These are phyloP conservation scores for Harpegnathos saltator DNA, from an alignment of 1,140 invertebrate species.

Conservation along the genomic window DNA sequence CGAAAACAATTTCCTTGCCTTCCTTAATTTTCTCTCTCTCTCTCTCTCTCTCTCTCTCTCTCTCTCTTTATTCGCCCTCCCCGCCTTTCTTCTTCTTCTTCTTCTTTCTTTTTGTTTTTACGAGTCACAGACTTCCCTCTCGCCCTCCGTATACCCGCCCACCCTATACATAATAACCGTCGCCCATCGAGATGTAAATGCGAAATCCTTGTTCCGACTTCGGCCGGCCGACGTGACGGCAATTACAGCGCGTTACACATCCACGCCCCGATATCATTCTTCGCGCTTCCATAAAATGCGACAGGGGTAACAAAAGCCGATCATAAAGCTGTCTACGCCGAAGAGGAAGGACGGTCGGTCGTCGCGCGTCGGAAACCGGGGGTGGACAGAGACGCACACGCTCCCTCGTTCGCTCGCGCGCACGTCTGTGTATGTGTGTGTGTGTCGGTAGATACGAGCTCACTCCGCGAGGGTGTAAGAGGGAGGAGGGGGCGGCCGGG, in stretches of 20 bases:
- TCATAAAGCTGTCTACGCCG: constrained; percentile 68
- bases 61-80: too few species aligned
- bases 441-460: too few species aligned
- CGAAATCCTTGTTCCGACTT: constrained; percentile 19
- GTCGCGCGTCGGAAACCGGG: not conserved
- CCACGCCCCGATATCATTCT: constrained; percentile 21
- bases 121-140: not conserved
- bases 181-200: constrained; percentile 39
- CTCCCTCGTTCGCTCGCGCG: too few species aligned
- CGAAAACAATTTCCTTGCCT: constrained; percentile 10
- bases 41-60: too few species aligned
- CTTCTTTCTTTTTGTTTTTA: constrained; percentile 6
- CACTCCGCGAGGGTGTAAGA: not conserved
- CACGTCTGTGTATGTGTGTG: not conserved
- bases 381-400: constrained; percentile 8
- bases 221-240: not conserved
- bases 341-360: constrained; percentile 45
- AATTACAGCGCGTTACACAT: constrained; percentile 35
- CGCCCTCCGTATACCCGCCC: too few species aligned
- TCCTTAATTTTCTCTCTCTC: too few species aligned
- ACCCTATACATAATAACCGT: not conserved
- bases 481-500: not conserved
- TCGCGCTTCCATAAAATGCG: constrained; percentile 54
- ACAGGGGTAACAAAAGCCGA: constrained; percentile 66
- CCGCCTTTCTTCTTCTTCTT: too few species aligned